A percentile compares a stretch with the other conserved stretches of the same genome.
These are phyloP conservation scores for Bambusicola thoracicus DNA, from an alignment of 2,113 vertebrate genomes.

Conservation along the genomic window DNA sequence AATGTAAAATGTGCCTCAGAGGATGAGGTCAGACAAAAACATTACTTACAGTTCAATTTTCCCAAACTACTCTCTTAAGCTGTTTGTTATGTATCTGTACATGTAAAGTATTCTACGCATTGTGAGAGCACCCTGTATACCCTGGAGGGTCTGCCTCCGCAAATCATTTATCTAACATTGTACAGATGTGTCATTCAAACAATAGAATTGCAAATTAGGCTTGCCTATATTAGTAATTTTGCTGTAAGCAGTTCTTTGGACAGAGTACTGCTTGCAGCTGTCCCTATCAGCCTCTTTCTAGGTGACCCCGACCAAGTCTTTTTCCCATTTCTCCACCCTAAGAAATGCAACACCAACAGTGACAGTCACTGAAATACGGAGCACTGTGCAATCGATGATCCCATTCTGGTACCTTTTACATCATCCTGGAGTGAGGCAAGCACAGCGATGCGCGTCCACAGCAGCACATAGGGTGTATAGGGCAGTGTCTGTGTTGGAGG, in stretches of 20 bases:
- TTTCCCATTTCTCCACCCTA: background rate
- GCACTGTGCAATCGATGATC: rapidly evolving
- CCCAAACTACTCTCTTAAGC: background rate
- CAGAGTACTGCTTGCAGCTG: background rate
- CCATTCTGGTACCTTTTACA: background rate
- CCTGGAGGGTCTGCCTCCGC: background rate
- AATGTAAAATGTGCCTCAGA: background rate
- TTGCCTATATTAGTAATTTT: background rate
- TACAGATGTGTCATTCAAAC: background rate
- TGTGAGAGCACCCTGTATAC: background rate
- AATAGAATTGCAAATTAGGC: background rate
- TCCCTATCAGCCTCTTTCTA: background rate
- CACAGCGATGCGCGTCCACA: background rate
- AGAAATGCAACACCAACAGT: background rate
- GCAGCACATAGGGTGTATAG: background rate
- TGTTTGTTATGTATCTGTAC: background rate
- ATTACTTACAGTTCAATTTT: background rate
- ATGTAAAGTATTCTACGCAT: background rate
- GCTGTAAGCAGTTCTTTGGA: background rate
- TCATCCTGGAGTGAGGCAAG: background rate
- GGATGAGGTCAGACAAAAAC: background rate
- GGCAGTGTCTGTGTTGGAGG: background rate
- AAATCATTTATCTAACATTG: background rate
- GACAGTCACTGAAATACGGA: background rate
- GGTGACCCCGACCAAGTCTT: background rate